Evolutionary conservation across 1,140 invertebrate species (phyloP).

Genomic region (Pseudoatta argentina): DNA sequence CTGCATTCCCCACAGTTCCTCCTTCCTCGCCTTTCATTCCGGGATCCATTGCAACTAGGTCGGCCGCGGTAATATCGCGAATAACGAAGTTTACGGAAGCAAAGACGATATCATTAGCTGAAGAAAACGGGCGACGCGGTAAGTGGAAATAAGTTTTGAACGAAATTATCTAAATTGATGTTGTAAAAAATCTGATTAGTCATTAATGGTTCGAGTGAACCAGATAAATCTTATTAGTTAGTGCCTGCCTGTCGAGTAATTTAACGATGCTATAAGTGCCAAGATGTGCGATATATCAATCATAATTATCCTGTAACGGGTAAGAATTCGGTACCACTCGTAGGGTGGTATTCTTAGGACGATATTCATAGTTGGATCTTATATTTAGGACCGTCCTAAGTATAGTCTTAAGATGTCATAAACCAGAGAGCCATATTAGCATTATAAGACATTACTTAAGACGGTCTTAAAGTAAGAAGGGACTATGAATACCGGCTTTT

Average conservation of each 20-base stretch:
- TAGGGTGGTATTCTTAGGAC: no score
- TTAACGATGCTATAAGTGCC: not conserved
- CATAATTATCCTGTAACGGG: not conserved
- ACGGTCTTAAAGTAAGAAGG: no score
- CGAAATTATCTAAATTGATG: slow-evolving; percentile 27
- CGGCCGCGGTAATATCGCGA: slow-evolving; percentile 33
- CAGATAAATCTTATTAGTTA: not conserved
- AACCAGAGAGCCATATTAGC: no score
- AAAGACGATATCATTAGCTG: slow-evolving; percentile 36
- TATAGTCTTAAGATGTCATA: no score
- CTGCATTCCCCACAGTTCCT: not conserved
- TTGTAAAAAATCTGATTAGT: slow-evolving; percentile 27
- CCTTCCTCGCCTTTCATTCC: not conserved
- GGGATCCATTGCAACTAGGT: slow-evolving; percentile 41
- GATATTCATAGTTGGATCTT: no score
- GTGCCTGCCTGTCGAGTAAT: not conserved
- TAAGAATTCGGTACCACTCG: not conserved
- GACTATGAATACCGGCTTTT: no score
- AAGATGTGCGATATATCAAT: not conserved
- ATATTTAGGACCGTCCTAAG: no score
- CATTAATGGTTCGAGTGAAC: not conserved
- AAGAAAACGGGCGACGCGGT: slow-evolving; percentile 34
- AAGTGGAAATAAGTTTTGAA: not conserved
- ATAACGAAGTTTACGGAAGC: slow-evolving; percentile 39
- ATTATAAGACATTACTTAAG: no score